A percentile compares a stretch with the other conserved stretches of the same genome.
phyloP scores from a whole-genome alignment of 2,888 invertebrate genomes.

The Tanaodytes sp. region DNA sequence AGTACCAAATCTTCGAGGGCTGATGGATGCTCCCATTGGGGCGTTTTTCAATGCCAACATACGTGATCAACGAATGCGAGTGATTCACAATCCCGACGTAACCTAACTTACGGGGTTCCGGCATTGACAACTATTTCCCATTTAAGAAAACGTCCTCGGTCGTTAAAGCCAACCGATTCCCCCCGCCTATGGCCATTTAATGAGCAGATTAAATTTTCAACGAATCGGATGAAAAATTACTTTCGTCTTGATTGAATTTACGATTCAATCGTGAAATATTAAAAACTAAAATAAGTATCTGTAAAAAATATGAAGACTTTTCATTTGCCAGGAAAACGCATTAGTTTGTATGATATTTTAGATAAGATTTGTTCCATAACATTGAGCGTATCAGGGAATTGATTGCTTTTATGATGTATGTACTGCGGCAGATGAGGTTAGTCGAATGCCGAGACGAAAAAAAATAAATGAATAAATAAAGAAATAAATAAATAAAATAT shows the following conservation, averaged over 20 bases:
- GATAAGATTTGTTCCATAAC: too few relatives aligned
- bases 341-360: too few relatives aligned
- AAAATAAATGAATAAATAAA: slow-evolving; percentile 24
- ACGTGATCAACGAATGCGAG: slow-evolving; percentile 28
- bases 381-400: too few relatives aligned
- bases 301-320: too few relatives aligned
- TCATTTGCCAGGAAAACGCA: too few relatives aligned
- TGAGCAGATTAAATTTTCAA: too few relatives aligned
- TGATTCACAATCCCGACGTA: not conserved
- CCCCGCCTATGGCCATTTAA: slow-evolving; percentile 13
- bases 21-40: slow-evolving; percentile 29
- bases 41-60: slow-evolving; percentile 32
- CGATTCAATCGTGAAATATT: too few relatives aligned
- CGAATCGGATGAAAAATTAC: too few relatives aligned
- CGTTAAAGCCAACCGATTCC: too few relatives aligned
- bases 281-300: too few relatives aligned
- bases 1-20: slow-evolving; percentile 13
- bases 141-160: not conserved
- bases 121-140: slow-evolving; percentile 21
- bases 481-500: slow-evolving; percentile 35
- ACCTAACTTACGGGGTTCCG: not conserved
- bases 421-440: slow-evolving; percentile 20
- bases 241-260: too few relatives aligned
- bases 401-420: not conserved
- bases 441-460: slow-evolving; percentile 4